Evolutionary conservation across 2,797 vertebrate species (phyloP).

Genomic region (Lindbergichthys nudifrons): DNA sequence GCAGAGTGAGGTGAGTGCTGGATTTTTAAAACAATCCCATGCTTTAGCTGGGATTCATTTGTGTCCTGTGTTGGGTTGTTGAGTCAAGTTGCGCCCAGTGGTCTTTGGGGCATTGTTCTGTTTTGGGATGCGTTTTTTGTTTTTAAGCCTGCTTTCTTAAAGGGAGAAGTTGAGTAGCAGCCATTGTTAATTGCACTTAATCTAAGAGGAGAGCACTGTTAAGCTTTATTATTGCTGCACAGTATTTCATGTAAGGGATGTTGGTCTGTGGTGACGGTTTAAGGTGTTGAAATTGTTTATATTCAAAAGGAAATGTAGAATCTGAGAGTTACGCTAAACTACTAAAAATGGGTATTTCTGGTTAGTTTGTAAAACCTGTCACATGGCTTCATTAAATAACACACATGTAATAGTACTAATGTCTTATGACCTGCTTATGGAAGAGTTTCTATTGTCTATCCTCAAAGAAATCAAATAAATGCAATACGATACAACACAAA

Average conservation of each 20-base stretch:
- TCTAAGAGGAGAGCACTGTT: conserved; percentile 3
- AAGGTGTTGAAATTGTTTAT: neutral
- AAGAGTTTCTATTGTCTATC: neutral
- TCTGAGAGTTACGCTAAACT: neutral
- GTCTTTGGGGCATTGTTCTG: conserved; percentile 19
- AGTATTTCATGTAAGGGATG: neutral
- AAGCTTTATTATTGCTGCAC: neutral
- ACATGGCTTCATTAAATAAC: neutral
- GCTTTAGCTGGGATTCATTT: conserved; percentile 34
- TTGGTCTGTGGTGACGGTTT: neutral
- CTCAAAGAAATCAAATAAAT: neutral
- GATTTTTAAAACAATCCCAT: conserved; percentile 28
- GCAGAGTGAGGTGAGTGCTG: conserved; percentile 71
- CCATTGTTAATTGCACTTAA: conserved; percentile 4
- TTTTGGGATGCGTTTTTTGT: conserved; percentile 4
- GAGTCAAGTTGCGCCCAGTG: neutral
- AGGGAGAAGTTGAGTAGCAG: conserved; percentile 9
- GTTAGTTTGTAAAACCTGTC: neutral
- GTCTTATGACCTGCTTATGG: neutral
- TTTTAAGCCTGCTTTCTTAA: conserved; percentile 7
- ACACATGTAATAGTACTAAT: neutral
- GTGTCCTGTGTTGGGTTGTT: conserved; percentile 7
- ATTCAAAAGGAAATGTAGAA: neutral
- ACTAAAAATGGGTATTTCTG: neutral
- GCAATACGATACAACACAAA: neutral